Evolutionary conservation across 2,888 invertebrate species (phyloP), one percentile per base, ranked within the genome.

Genomic region (Morpho deidamia): DNA sequence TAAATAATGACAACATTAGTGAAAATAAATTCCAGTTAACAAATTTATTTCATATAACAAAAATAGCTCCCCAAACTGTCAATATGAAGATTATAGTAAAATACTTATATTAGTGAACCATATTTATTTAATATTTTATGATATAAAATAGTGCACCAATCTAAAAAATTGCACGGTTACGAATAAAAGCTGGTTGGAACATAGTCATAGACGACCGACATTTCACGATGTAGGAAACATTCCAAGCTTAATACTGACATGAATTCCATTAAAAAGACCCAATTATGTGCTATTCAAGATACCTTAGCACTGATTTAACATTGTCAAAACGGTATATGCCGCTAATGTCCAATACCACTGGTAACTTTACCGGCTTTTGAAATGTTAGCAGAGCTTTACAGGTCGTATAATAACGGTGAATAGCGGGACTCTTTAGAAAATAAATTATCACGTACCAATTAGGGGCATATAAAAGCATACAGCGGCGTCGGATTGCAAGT

Each of bases 211-310:
- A 62, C 52, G 61, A 61, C 57, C 70, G 71, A 70, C 76, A 78
- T 80, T 80, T 78, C 81, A 81, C 81, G 78, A 80, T 69, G 78
- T 67, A 52, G 43, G 51, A 49, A 53, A 53, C 54, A 59, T 61
- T 53, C 55, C 54, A 42, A 32, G 34, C 35, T 46, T 44, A 38
- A 33, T 41, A 43, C 46, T n/a, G 50, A 53, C 47, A 53, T 41
- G 8, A 37, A 46, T 53, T 47, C 45, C 46, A 40, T 51, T 51
- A 44, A 44, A 59, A 58, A 48, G 50, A 56, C 35, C 42, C 52
- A 52, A 52, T 52, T 46, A 52, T 46, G 37, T 32, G 37, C 45
- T 46, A 52, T 52, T 46, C 42, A 41, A 52, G 46, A 42, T 40
- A n/a, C 35, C 46, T 52, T 46, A 52, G 40, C 45, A 32, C 37